These are phyloP conservation scores for Danio tinwini DNA, from an alignment of 2,797 vertebrate species.

Conservation along the genomic window DNA sequence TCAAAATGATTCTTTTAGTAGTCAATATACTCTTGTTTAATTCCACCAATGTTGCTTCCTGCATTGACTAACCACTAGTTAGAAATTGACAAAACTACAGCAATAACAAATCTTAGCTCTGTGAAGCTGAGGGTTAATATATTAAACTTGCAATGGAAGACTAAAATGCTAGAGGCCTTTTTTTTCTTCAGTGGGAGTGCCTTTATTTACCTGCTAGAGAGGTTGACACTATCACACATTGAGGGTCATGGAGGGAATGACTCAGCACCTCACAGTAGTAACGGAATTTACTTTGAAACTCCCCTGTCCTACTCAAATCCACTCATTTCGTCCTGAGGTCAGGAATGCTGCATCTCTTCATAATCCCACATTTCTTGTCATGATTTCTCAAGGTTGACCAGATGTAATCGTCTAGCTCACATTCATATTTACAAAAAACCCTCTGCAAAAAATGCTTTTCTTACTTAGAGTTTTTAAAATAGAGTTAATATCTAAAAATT, in stretches of 20 bases:
- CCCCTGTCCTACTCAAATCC: constrained; percentile 11
- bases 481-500: too few relatives aligned
- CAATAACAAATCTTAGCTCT: not conserved
- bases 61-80: not conserved
- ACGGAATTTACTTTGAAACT: constrained; percentile 34
- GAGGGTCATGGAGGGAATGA: constrained; percentile 48
- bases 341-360: constrained; percentile 4
- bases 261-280: constrained; percentile 41
- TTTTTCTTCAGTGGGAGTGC: constrained; percentile 39
- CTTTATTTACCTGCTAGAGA: constrained; percentile 53
- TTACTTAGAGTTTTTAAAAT: too few relatives aligned
- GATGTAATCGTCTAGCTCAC: not conserved
- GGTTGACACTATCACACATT: constrained; percentile 18
- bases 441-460: too few relatives aligned
- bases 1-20: not conserved
- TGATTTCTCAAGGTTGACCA: constrained; percentile 33
- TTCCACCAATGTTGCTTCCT: not conserved
- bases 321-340: constrained; percentile 8
- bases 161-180: constrained; percentile 13
- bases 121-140: constrained; percentile 5
- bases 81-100: constrained; percentile 1
- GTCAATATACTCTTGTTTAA: not conserved
- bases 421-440: constrained; percentile 4
- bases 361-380: not conserved
- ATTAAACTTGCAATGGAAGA: not conserved